Conservation (phyloP, 2,888 invertebrate species). For the Eilema depressum region DNA sequence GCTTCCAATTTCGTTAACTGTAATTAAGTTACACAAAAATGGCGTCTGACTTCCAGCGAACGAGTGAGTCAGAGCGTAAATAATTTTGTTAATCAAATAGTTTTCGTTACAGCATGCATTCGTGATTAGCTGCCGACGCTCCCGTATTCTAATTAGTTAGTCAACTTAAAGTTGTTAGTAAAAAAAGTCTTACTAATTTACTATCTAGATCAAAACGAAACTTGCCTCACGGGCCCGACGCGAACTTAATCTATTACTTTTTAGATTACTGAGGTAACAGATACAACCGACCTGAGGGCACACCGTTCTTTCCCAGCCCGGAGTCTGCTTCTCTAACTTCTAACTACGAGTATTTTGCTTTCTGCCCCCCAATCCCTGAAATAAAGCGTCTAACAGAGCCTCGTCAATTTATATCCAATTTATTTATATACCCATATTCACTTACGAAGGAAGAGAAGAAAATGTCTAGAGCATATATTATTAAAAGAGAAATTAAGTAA, state of each 20-base stretch:
- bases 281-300: too few species aligned
- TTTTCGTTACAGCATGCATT: slow-evolving; percentile 65
- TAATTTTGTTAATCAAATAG: slow-evolving; percentile 66
- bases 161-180: slow-evolving; percentile 10
- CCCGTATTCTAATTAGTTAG: slow-evolving; percentile 33
- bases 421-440: too few species aligned
- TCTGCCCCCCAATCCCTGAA: too few species aligned
- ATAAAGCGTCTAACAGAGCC: too few species aligned
- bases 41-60: slow-evolving; percentile 28
- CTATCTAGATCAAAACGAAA: not conserved
- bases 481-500: not conserved
- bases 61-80: slow-evolving; percentile 40
- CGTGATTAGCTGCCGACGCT: slow-evolving; percentile 58
- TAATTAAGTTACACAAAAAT: slow-evolving; percentile 18
- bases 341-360: too few species aligned
- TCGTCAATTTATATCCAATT: too few species aligned
- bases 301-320: too few species aligned
- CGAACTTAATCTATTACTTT: too few species aligned
- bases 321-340: too few species aligned
- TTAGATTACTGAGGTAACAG: too few species aligned
- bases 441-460: not conserved
- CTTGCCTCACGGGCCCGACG: too few species aligned
- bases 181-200: slow-evolving; percentile 17
- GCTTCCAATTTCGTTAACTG: not conserved
- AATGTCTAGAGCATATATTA: not conserved